Conservation (phyloP, 2,113 vertebrate species). For the Melanostigma gelatinosum region DNA sequence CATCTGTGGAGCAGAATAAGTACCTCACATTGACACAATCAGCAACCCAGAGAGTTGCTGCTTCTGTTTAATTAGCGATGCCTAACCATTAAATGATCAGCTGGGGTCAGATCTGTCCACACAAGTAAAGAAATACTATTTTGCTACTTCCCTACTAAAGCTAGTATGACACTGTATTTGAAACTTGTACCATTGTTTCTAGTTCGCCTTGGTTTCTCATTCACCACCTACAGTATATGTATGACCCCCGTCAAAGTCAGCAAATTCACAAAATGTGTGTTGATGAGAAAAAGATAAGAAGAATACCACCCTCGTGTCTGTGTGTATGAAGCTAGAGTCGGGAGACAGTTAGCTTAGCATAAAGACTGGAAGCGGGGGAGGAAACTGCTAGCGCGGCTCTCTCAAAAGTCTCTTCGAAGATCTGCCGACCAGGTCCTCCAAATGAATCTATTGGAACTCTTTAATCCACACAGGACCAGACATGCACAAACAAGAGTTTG, state of each 20-base stretch:
- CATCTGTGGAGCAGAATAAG: constrained; percentile 24
- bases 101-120: neutral
- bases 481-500: neutral
- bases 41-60: neutral
- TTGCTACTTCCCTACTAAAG: neutral
- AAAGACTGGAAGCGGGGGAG: neutral
- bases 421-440: neutral
- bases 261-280: neutral
- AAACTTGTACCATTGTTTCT: neutral
- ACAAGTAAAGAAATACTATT: neutral
- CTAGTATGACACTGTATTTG: neutral
- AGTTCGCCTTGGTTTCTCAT: neutral
- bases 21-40: neutral
- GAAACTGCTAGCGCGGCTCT: neutral
- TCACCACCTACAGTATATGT: neutral
- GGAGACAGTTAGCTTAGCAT: neutral
- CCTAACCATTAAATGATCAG: constrained; percentile 3
- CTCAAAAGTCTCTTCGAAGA: neutral
- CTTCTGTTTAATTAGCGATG: constrained; percentile 1
- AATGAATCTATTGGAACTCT: neutral
- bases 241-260: constrained; percentile 7
- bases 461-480: neutral
- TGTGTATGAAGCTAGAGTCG: neutral
- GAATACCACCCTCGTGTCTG: neutral
- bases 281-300: neutral